Evolutionary conservation across 2,888 invertebrate species (phyloP).

Genomic region (Pteria penguin): DNA sequence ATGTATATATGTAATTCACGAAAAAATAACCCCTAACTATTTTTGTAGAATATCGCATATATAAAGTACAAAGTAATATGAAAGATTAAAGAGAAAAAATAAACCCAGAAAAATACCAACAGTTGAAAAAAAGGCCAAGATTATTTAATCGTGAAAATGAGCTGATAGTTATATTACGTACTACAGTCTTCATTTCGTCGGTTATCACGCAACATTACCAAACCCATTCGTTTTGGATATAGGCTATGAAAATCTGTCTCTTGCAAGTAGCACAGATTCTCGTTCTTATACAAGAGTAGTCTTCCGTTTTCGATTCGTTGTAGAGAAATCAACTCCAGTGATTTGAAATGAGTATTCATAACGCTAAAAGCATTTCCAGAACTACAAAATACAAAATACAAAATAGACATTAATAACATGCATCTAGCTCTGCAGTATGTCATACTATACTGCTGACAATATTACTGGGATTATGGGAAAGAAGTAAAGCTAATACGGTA

Average conservation of each 20-base stretch:
- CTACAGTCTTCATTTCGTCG: neutral
- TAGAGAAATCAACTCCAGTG: conserved; percentile 33
- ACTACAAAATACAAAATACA: conserved; percentile 11
- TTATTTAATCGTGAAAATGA: too few relatives aligned
- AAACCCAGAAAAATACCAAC: neutral
- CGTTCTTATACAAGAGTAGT: conserved; percentile 15
- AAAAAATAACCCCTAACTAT: too few relatives aligned
- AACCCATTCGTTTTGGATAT: neutral
- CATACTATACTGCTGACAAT: too few relatives aligned
- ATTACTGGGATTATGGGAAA: too few relatives aligned
- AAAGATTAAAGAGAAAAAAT: too few relatives aligned
- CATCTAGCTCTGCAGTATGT: too few relatives aligned
- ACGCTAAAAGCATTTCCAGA: conserved; percentile 29
- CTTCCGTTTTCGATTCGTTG: conserved; percentile 21
- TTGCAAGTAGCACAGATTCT: conserved; percentile 16
- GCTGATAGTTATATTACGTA: conserved; percentile 14
- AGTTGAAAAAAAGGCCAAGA: neutral
- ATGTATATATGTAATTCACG: too few relatives aligned
- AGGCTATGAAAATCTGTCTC: conserved; percentile 13
- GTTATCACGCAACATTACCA: conserved; percentile 3
- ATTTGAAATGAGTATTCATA: conserved; percentile 26
- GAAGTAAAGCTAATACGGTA: too few relatives aligned
- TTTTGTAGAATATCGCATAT: too few relatives aligned
- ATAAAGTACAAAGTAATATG: too few relatives aligned
- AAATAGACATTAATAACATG: too few relatives aligned